Evolutionary conservation across 1,140 invertebrate genomes (phyloP), one percentile per base, ranked within the genome.

Genomic region (Meloidogyne exigua): DNA sequence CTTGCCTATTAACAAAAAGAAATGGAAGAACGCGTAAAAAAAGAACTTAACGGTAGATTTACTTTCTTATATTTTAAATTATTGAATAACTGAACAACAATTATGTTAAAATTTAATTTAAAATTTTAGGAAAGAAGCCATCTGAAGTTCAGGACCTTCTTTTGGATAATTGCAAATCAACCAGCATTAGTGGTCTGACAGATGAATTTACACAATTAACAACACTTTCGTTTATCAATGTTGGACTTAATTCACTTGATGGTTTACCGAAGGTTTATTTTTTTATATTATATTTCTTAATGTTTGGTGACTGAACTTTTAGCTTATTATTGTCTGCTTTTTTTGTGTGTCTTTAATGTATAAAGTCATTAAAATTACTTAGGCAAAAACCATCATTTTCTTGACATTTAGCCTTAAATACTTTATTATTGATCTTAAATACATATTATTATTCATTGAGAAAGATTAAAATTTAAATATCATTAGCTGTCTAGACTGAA

Each of bases 201-300:
- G 77, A 79, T 23, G 75, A 79, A 44, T 79, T 79, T 63, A 79
- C 77, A 23, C 81, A 68, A 23, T 67, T 79, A 49, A 79, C 76
- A 39, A 79, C 77, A 57, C 64, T 79, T 63, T 83, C 82, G 12
- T 32, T 83, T 25, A 83, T 81, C 44, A 76, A 74, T 36, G 68
- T 79, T 68, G 80, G 78, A 26, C 68, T 81, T 28, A 77, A 44
- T 26, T 76, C 81, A 2, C 67, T 81, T 36, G 82, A 81, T 32
- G 80, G 80, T 12, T 57, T 81, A 15, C 82, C 82, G 1, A 68
- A 79, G 71, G 57, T 78, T 5, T 25, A 65, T 63, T 5, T 32
- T 32, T 32, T 32, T 3, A 32, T n/a, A n/a, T n/a, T n/a, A n/a
- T n/a, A n/a, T n/a, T n/a, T n/a, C n/a, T n/a, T n/a, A n/a, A n/a